Base-by-base conservation (phyloP, 2,888 invertebrate species). In the Brenthis hecate region DNA sequence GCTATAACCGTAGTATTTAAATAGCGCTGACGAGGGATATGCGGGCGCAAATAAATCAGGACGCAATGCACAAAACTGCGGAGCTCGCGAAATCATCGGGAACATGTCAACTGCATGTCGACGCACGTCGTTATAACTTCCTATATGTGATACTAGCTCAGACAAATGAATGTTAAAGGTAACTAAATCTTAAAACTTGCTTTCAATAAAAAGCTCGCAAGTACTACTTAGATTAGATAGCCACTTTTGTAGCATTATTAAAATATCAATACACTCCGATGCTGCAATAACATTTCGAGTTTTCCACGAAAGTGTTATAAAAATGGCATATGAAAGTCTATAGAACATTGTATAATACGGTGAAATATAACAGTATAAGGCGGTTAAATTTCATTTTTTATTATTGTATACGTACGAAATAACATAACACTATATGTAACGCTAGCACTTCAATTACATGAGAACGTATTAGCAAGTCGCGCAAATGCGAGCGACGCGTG, bases 31-130 rank as follows among this genome's bases (percentile, higher is more conserved):
- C 62, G 19, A n/a, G 36, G 57, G 64, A 69, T 57, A 72, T 65
- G 71, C 67, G 54, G 69, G 72, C 54, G 61, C 76, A 82, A 82
- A 88, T 89, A 89, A 89, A 89, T 89, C 89, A 86, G 79, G 78
- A 83, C 53, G 58, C 81, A 81, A 66, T 83, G 86, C 81, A 84
- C 84, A 85, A 85, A 86, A 85, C 83, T 84, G 82, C 80, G 76
- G 77, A 76, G 74, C 76, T 78, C 74, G 74, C 75, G 61, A 36
- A 61, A 75, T 78, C 79, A 83, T 84, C 81, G 83, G 81, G 80
- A 82, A 83, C 83, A 77, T 82, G 85, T 85, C 85, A 85, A 78
- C 80, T 79, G 77, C 80, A 80, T 78, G 81, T 83, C 81, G 80
- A 78, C 78, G 69, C 72, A 69, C 56, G 60, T 55, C 61, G 58